Base-by-base conservation (phyloP, 2,797 vertebrate genomes). In the Manis crassicaudata region DNA sequence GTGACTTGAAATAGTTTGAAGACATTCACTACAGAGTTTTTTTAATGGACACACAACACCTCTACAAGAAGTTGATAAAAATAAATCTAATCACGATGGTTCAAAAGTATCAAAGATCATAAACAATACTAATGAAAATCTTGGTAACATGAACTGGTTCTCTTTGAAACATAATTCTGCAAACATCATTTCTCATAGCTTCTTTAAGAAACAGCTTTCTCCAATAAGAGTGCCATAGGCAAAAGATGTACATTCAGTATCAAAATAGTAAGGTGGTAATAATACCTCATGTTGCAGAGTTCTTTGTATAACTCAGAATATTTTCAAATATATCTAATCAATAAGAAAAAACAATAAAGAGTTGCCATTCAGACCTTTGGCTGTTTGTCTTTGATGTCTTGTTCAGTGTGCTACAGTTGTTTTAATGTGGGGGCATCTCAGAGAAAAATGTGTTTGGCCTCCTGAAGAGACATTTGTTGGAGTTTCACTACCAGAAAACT, bases 281-380 rank as follows among this genome's bases (percentile, higher is more conserved):
- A 52, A 79, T 67, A 56, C 5, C 5, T 70, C 60, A 54, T n/a
- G 17, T 29, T 62, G 27, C 60, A 25, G 23, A 70, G 67, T 88
- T 91, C 43, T 60, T 90, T 91, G 40, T 14, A 96, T 65, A 81
- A 95, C 90, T 90, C 29, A 75, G n/a, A 73, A 89, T 58, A 52
- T 91, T 94, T 90, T 79, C 14, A 68, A 93, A 82, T 72, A 17
- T 20, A 70, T 60, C 50, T 77, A 85, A 91, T 67, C 23, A 91
- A 70, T 4, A 80, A 14, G 20, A 90, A 85, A 60, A 16, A 88
- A 73, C 11, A 89, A 10, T 54, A n/a, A 73, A 76, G 46, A 75
- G 20, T 62, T 82, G 43, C 40, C 73, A 81, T 2, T 68, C 25
- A 52, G 29, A 87, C 29, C 46, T 94, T 86, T 82, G 76, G 25